Percentiles rank a stretch among this genome's conserved stretches.
Conservation (phyloP, 2,888 invertebrate genomes). For the Himalopsyche japonica region DNA sequence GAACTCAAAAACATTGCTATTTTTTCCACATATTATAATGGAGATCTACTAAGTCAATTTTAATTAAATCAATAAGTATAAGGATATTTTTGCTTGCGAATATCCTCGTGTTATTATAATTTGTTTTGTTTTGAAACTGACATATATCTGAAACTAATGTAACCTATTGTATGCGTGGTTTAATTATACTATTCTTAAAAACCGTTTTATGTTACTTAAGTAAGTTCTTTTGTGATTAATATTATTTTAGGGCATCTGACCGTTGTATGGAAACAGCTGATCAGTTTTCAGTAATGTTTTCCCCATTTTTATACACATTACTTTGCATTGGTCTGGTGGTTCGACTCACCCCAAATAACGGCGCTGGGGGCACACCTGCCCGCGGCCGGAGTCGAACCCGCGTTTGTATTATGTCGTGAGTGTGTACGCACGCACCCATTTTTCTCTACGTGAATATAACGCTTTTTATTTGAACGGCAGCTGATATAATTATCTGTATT, state of each 20-base stretch:
- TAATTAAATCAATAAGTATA: too few relatives aligned
- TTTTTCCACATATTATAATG: too few relatives aligned
- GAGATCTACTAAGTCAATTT: too few relatives aligned
- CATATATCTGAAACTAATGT: too few relatives aligned
- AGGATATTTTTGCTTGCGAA: too few relatives aligned
- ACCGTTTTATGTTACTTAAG: too few relatives aligned
- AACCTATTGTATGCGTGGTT: too few relatives aligned
- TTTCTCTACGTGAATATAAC: not conserved
- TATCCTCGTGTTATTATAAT: too few relatives aligned
- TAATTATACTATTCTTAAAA: too few relatives aligned
- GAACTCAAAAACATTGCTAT: too few relatives aligned
- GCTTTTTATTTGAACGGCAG: not conserved
- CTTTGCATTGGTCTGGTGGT: not conserved
- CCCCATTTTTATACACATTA: not conserved
- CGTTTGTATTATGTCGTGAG: not conserved
- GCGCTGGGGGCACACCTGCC: not conserved
- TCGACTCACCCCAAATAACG: not conserved
- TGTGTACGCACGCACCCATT: not conserved
- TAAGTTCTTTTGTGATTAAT: not conserved
- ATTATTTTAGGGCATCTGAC: not conserved
- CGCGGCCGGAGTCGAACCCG: not conserved
- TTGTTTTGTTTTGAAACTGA: too few relatives aligned
- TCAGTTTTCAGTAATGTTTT: not conserved
- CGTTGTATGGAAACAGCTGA: not conserved
- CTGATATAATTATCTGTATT: not conserved